Percentiles rank a stretch among this genome's conserved stretches.
Conservation (phyloP, 2,797 vertebrate species). For the Semotilus atromaculatus region DNA sequence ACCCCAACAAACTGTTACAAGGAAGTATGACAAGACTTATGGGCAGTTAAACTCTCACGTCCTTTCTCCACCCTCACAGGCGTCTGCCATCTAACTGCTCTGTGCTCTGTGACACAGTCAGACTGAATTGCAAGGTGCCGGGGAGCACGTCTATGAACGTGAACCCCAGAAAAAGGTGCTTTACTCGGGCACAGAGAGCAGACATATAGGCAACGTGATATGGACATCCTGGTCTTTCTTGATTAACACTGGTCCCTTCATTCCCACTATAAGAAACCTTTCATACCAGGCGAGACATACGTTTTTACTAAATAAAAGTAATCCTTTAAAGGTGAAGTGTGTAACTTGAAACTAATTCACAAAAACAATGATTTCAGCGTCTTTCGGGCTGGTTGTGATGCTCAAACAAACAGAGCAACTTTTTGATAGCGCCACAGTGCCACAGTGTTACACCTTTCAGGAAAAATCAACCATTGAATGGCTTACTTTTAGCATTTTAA, state of each 20-base stretch:
- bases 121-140: conserved; percentile 55
- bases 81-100: conserved; percentile 34
- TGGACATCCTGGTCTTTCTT: conserved; percentile 34
- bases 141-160: conserved; percentile 21
- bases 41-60: conserved; percentile 51
- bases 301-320: background rate
- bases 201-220: conserved; percentile 40
- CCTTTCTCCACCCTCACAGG: conserved; percentile 14
- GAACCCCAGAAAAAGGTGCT: conserved; percentile 58
- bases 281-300: conserved; percentile 23
- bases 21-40: conserved; percentile 8
- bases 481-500: conserved; percentile 9
- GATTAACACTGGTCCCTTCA: conserved; percentile 58
- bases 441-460: background rate
- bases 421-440: conserved; percentile 13
- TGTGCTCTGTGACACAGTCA: conserved; percentile 42
- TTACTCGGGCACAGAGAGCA: conserved; percentile 40
- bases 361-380: conserved; percentile 2
- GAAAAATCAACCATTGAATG: background rate
- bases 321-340: conserved; percentile 2
- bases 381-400: conserved; percentile 2
- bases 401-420: conserved; percentile 48
- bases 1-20: conserved; percentile 46
- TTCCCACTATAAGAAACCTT: conserved; percentile 47
- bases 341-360: conserved; percentile 10